Percentiles rank a stretch among this genome's conserved stretches.
Conservation (phyloP, 2,113 vertebrate genomes). For the Zosterops hypoxanthus region DNA sequence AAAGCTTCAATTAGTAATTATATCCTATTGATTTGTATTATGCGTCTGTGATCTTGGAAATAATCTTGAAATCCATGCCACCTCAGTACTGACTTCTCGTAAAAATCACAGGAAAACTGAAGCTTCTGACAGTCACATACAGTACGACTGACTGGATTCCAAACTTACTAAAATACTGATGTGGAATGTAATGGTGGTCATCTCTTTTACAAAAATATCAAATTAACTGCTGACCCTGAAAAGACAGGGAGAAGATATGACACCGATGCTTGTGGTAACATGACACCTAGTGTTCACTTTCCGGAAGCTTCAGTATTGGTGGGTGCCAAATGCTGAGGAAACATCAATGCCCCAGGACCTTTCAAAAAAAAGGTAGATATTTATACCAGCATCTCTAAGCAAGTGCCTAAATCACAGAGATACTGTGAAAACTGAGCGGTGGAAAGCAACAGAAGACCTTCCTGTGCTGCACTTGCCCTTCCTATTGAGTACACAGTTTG, state of each 20-base stretch:
- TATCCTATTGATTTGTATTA: background rate
- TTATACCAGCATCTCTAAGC: background rate
- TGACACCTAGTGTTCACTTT: conserved; percentile 57
- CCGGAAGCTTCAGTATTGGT: background rate
- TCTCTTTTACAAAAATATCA: background rate
- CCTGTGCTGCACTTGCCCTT: background rate
- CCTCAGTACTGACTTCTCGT: background rate
- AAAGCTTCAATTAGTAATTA: background rate
- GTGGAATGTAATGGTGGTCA: background rate
- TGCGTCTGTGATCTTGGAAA: background rate
- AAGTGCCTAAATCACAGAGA: background rate
- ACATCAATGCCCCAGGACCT: background rate
- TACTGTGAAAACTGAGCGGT: background rate
- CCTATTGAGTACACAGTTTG: background rate
- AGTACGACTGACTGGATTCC: background rate
- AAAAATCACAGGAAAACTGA: background rate
- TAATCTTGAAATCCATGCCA: background rate
- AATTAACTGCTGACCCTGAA: background rate
- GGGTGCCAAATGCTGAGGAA: background rate
- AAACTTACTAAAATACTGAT: background rate
- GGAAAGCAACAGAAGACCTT: background rate
- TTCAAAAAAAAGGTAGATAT: background rate
- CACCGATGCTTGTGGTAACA: background rate
- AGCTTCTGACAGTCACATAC: background rate
- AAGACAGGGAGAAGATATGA: background rate